These are phyloP conservation scores for Engystomops pustulosus DNA, from an alignment of 2,113 vertebrate genomes.

Conservation along the genomic window DNA sequence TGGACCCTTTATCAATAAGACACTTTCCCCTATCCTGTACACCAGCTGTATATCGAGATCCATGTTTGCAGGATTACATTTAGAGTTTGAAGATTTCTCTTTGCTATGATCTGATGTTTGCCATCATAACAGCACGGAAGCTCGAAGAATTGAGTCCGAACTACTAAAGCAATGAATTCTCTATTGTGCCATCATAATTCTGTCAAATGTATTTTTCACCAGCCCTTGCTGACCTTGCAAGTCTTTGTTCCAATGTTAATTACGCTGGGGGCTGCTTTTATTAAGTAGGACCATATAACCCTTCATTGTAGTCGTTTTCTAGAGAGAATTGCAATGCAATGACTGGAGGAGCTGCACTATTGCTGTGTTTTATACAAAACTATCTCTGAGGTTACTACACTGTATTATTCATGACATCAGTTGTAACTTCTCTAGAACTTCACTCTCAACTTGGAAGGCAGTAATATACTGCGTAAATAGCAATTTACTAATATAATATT, in stretches of 20 bases:
- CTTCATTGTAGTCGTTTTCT: neutral
- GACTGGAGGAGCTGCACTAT: neutral
- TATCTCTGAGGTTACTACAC: neutral
- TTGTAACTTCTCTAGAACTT: neutral
- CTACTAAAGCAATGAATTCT: neutral
- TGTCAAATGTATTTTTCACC: conserved; percentile 36
- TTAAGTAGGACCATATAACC: neutral
- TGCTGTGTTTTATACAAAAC: neutral
- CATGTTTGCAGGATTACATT: neutral
- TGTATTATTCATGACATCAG: neutral
- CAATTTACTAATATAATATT: neutral
- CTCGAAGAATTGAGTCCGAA: neutral
- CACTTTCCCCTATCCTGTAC: too few species aligned
- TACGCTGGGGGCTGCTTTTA: neutral
- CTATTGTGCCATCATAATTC: conserved; percentile 24
- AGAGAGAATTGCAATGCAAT: too few species aligned
- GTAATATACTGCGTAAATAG: neutral
- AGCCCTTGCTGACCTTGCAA: neutral
- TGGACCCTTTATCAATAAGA: too few species aligned
- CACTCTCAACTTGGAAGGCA: neutral
- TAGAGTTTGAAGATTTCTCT: neutral
- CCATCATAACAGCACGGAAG: neutral
- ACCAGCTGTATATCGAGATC: neutral
- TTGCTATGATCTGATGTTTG: neutral
- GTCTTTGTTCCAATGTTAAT: conserved; percentile 15